A percentile compares a stretch with the other conserved stretches of the same genome.
phyloP scores from a whole-genome alignment of 37 sponge, comb jelly and placozoan species.

The Eunapius fragilis region DNA sequence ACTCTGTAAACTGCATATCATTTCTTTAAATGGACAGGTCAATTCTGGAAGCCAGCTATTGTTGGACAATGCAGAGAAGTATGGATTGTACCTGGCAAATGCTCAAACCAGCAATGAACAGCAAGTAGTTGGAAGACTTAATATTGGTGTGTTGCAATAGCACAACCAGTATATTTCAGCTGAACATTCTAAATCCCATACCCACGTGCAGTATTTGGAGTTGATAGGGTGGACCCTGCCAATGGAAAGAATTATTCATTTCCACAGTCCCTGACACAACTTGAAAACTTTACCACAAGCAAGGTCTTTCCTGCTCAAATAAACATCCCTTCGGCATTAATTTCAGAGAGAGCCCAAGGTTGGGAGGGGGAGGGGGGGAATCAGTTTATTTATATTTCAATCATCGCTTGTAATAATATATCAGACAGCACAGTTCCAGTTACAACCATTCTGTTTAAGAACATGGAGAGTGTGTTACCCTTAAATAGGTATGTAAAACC shows the following conservation, averaged over 20 bases:
- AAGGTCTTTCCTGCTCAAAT: constrained; percentile 23
- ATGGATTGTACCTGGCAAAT: constrained; percentile 26
- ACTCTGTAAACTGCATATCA: not conserved
- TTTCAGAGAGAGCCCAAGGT: not conserved
- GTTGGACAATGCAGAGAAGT: constrained; percentile 51
- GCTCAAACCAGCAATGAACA: not conserved
- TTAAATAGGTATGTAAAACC: not conserved
- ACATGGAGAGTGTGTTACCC: constrained; percentile 51
- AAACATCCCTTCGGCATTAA: constrained; percentile 20
- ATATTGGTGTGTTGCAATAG: too few species aligned
- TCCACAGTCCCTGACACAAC: not conserved
- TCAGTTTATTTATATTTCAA: not conserved
- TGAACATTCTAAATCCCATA: not conserved
- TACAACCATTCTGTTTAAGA: constrained; percentile 13
- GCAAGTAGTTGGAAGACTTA: not conserved
- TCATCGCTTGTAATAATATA: not conserved
- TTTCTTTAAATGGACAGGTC: not conserved
- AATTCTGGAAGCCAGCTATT: constrained; percentile 31
- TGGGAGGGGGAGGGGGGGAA: not conserved
- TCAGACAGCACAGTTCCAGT: not conserved
- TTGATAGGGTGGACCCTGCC: not conserved
- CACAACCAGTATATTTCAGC: too few species aligned
- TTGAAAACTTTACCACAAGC: not conserved
- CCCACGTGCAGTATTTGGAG: not conserved
- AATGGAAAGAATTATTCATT: not conserved